Base-by-base conservation (phyloP, 2,113 vertebrate species). In the Lichenostomus cassidix region DNA sequence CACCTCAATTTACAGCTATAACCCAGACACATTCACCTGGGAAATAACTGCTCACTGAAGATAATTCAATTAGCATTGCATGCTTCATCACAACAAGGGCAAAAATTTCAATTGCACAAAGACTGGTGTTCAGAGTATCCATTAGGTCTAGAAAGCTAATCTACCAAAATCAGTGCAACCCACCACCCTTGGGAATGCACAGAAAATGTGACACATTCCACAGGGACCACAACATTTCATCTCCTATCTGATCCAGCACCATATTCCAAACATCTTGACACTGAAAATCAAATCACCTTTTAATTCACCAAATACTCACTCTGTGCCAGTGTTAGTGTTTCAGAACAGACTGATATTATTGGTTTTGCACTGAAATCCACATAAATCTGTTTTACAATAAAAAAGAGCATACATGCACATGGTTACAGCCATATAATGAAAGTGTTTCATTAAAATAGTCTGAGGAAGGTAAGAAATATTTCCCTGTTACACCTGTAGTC, bases 21-120 rank as follows among this genome's bases (percentile, higher is more conserved):
- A 60, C 24, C 29, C 11, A 50, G 15, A 27, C 3, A 53, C 0
- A 0, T 58, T 58, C 11, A 33, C 5, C 20, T 73, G 46, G 19
- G 37, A 87, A 82, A 76, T n/a, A 79, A 58, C 11, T 8, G 4
- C 5, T 88, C 1, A 2, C 13, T 50, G 56, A 81, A 78, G 8
- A 29, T 24, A 81, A 87, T 53, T 58, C 20, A 56, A 17, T 42
- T 64, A 60, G 3, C 21, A 53, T 16, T 37, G 2, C 18, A 33
- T 39, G 27, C 4, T 81, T 78, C 35, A 53, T 47, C 27, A 39
- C 62, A 83, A 7, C 25, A 16, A 1, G 4, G 46, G 29, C 6
- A 37, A 77, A 78, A 85, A 37, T 64, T 23, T 69, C n/a, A 75
- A 25, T 6, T 0, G 0, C 25, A 60, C 1, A 3, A 75, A 75